Percentiles rank a stretch among this genome's conserved stretches.
phyloP scores from a whole-genome alignment of 2,797 vertebrate species.

The Crocidura indochinensis region DNA sequence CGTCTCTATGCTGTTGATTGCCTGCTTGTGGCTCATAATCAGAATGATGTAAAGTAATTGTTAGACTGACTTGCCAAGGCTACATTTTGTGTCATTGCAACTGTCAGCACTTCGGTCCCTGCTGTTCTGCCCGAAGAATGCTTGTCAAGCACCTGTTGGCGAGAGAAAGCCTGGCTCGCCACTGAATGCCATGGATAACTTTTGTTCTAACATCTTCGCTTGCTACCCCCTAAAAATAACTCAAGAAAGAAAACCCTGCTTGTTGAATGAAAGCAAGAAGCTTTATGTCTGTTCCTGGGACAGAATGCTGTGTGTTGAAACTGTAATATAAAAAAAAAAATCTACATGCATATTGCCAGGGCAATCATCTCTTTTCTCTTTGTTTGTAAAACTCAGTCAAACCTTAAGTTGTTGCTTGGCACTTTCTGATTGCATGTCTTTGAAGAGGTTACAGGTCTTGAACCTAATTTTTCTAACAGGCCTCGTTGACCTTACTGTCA shows the following conservation, averaged over 20 bases:
- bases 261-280: not conserved
- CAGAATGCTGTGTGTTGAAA: not conserved
- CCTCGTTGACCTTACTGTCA: not conserved
- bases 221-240: not conserved
- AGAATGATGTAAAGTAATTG: slow-evolving; percentile 80
- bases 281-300: not conserved
- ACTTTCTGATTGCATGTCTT: not conserved
- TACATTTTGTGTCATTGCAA: slow-evolving; percentile 68
- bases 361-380: slow-evolving; percentile 18
- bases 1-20: slow-evolving; percentile 78
- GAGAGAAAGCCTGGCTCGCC: not conserved
- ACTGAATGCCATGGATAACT: not conserved
- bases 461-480: slow-evolving; percentile 3
- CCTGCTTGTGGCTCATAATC: slow-evolving; percentile 83
- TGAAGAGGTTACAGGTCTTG: not conserved
- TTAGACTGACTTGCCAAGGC: slow-evolving; percentile 75
- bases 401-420: not conserved
- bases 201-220: not conserved
- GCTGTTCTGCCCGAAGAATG: slow-evolving; percentile 46
- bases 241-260: slow-evolving; percentile 20
- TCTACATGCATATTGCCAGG: accelerated
- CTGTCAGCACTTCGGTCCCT: slow-evolving; percentile 78
- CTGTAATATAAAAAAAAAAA: not conserved
- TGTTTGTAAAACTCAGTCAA: not conserved
- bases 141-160: slow-evolving; percentile 63